A percentile compares a stretch with the other conserved stretches of the same genome.
phyloP scores from a whole-genome alignment of 2,888 invertebrate genomes.

The Panzeria rudis region DNA sequence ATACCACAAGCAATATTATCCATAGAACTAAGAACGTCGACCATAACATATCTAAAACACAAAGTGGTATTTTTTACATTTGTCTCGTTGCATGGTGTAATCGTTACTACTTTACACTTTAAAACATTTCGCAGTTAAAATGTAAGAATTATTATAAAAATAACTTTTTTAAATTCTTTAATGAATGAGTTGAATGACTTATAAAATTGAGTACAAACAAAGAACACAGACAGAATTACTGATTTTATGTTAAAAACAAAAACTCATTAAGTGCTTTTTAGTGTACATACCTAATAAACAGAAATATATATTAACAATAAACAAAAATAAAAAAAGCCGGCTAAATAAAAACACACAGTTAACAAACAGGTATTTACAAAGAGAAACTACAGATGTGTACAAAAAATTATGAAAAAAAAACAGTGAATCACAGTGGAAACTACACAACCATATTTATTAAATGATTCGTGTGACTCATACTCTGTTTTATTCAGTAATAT shows the following conservation, averaged over 20 bases:
- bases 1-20: too few species aligned
- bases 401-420: constrained; percentile 12
- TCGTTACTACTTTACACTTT: not conserved
- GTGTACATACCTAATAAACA: not conserved
- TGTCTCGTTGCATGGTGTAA: too few species aligned
- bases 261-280: constrained; percentile 9
- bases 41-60: too few species aligned
- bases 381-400: constrained; percentile 25
- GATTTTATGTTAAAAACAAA: constrained; percentile 22
- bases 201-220: not conserved
- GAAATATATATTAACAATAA: not conserved
- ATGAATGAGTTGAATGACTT: constrained; percentile 27
- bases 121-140: not conserved
- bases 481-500: constrained; percentile 22
- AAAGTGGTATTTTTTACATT: too few species aligned
- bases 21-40: too few species aligned
- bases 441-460: not conserved
- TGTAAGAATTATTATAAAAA: not conserved
- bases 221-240: not conserved
- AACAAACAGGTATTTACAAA: not conserved
- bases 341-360: not conserved
- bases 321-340: constrained; percentile 19
- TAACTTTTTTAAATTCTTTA: not conserved
- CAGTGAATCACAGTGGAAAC: constrained; percentile 63
- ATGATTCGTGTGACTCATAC: constrained; percentile 14